Percentiles rank a stretch among this genome's conserved stretches.
phyloP scores from a whole-genome alignment of 2,113 vertebrate species.

The Dermatemys mawii region DNA sequence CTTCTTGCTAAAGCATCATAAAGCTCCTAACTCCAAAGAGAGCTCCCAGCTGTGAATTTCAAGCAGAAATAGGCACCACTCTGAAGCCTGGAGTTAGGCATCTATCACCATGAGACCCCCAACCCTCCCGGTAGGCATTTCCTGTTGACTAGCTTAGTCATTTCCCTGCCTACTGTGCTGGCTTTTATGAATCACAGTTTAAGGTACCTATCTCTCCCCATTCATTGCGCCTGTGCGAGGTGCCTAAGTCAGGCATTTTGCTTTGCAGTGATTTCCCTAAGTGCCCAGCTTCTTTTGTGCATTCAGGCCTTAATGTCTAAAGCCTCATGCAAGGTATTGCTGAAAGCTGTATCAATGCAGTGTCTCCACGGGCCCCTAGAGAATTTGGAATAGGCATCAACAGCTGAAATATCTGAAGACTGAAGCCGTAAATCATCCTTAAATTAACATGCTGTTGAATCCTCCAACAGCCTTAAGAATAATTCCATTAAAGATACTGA shows the following conservation, averaged over 20 bases:
- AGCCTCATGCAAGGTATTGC: not conserved
- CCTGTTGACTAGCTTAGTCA: no score
- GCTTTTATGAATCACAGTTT: no score
- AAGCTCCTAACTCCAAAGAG: no score
- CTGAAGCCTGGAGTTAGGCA: no score
- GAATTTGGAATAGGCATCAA: not conserved
- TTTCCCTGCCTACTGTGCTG: no score
- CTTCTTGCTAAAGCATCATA: no score
- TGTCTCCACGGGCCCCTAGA: not conserved
- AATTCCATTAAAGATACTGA: not conserved
- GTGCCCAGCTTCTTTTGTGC: not conserved
- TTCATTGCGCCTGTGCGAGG: no score
- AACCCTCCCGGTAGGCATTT: no score
- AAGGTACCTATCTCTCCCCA: no score
- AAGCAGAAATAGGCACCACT: no score
- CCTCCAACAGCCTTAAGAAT: not conserved
- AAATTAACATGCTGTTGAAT: conserved; percentile 2
- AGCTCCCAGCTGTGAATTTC: no score
- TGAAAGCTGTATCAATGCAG: not conserved
- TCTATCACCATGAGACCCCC: no score
- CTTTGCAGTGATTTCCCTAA: not conserved
- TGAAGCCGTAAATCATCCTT: conserved; percentile 6
- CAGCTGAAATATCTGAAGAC: not conserved
- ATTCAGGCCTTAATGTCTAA: not conserved
- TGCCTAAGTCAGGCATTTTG: not conserved